These are phyloP conservation scores for Sporophila hypoxantha DNA, from an alignment of 2,113 vertebrate genomes.

Conservation along the genomic window DNA sequence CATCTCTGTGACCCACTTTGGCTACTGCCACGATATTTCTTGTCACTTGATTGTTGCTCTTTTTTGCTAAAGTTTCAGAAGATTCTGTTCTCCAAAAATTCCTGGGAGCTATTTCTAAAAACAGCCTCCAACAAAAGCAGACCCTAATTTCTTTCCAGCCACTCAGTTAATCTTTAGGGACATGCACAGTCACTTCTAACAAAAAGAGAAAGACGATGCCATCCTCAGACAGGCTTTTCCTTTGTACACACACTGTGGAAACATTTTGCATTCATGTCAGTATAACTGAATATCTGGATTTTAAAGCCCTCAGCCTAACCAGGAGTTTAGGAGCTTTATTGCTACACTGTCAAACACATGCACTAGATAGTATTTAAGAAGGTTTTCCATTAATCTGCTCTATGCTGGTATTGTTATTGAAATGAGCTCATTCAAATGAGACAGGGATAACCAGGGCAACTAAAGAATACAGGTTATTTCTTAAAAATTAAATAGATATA, in stretches of 20 bases:
- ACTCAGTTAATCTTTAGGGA: constrained; percentile 2
- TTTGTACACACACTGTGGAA: background rate
- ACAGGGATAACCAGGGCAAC: background rate
- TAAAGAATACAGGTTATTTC: background rate
- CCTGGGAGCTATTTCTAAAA: constrained; percentile 13
- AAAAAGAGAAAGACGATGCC: background rate
- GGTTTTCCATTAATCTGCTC: background rate
- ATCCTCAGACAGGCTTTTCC: background rate
- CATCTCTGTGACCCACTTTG: background rate
- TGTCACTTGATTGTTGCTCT: background rate
- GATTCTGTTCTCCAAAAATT: background rate
- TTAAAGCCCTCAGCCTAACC: background rate
- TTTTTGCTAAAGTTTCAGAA: background rate
- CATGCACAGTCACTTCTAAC: background rate
- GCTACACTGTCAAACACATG: background rate
- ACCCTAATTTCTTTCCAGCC: background rate
- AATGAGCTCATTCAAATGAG: background rate
- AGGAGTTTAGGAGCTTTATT: background rate
- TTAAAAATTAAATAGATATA: background rate
- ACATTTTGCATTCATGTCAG: background rate
- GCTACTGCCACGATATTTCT: background rate
- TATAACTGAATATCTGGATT: background rate
- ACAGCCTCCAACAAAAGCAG: background rate
- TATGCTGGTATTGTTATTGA: background rate
- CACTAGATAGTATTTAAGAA: background rate